A percentile compares a stretch with the other conserved stretches of the same genome.
Conservation (phyloP, 2,113 vertebrate species). For the Phaetusa simplex region DNA sequence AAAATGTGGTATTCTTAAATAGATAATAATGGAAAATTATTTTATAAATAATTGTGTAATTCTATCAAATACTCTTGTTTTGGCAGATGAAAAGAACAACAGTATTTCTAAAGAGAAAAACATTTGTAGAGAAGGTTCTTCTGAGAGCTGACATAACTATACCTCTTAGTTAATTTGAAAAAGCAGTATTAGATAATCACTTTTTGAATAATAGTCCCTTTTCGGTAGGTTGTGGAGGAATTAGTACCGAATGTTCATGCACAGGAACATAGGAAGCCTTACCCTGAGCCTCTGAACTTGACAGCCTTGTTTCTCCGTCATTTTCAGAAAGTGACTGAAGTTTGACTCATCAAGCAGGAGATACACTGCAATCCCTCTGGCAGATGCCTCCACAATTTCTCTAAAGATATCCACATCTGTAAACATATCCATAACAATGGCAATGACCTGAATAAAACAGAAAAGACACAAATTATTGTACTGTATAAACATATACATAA, state of each 20-base stretch:
- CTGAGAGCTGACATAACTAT: not conserved
- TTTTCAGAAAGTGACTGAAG: constrained; percentile 86
- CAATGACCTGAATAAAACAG: constrained; percentile 84
- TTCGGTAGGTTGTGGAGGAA: not conserved
- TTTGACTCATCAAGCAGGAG: constrained; percentile 88
- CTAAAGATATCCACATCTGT: constrained; percentile 96
- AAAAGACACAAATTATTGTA: constrained; percentile 4
- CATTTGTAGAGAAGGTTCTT: not conserved
- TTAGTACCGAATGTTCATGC: not conserved
- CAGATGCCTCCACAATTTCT: constrained; percentile 89
- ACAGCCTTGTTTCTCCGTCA: constrained; percentile 89
- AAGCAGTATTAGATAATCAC: not conserved
- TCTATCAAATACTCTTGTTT: not conserved
- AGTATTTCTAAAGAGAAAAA: not conserved
- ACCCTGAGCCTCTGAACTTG: constrained; percentile 93
- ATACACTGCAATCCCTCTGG: constrained; percentile 88
- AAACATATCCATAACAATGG: constrained; percentile 93
- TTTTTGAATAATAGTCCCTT: not conserved
- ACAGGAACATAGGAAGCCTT: constrained; percentile 59
- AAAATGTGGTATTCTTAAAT: not conserved
- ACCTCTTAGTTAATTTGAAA: not conserved
- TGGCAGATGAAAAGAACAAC: not conserved
- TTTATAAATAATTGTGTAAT: not conserved
- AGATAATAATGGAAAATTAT: not conserved
- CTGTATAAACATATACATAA: not conserved